A percentile compares a stretch with the other conserved stretches of the same genome.
These are phyloP conservation scores for Epirrita christyi DNA, from an alignment of 2,888 invertebrate genomes.

Conservation along the genomic window DNA sequence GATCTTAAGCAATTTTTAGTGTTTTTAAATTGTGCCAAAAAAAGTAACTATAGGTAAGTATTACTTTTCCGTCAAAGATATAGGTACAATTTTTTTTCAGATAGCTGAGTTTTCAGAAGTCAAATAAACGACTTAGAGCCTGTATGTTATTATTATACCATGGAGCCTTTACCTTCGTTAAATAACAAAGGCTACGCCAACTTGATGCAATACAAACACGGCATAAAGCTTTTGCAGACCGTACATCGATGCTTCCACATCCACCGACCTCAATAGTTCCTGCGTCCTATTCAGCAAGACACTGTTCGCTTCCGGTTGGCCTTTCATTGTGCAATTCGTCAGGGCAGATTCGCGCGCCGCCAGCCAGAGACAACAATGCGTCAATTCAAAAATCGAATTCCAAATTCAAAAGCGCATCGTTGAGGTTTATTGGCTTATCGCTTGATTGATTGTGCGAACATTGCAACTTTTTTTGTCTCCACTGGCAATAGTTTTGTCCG, in stretches of 20 bases:
- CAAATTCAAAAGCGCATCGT: conserved; percentile 83
- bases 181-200: conserved; percentile 9
- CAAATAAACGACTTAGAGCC: not conserved
- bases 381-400: conserved; percentile 79
- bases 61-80: too few relatives aligned
- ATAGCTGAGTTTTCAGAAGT: not conserved
- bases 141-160: not conserved
- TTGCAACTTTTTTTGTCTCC: conserved; percentile 55
- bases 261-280: conserved; percentile 73
- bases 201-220: conserved; percentile 8
- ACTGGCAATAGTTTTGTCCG: conserved; percentile 37
- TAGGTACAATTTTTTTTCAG: too few relatives aligned
- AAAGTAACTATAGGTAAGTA: too few relatives aligned
- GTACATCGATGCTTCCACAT: conserved; percentile 54
- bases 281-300: conserved; percentile 75
- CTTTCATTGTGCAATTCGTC: conserved; percentile 77
- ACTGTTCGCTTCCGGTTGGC: conserved; percentile 78
- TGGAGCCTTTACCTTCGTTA: not conserved
- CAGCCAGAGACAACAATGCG: conserved; percentile 74
- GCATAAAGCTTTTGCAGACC: conserved; percentile 45
- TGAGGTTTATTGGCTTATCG: conserved; percentile 85
- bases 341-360: conserved; percentile 75
- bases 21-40: too few relatives aligned
- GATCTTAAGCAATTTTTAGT: too few relatives aligned
- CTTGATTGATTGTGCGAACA: conserved; percentile 84